Percentiles rank a stretch among this genome's conserved stretches.
phyloP scores from a whole-genome alignment of 2,888 invertebrate genomes.

The Trypoxylon attenuatum region DNA sequence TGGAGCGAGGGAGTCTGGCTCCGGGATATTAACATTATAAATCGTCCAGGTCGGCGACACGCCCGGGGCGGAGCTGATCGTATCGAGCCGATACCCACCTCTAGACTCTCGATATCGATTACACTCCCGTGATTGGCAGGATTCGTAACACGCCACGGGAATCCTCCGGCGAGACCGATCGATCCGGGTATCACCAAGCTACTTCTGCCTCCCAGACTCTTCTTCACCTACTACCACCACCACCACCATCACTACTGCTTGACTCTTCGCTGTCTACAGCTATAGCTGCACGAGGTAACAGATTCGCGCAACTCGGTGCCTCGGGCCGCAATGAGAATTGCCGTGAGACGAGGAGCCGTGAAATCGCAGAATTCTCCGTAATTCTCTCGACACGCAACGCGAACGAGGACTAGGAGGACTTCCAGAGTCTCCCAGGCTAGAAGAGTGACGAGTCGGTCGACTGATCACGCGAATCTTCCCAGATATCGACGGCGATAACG shows the following conservation, averaged over 20 bases:
- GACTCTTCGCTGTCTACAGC: too few species aligned
- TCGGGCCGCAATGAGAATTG: not conserved
- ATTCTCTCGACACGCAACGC: not conserved
- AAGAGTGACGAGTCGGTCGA: not conserved
- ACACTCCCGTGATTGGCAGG: constrained; percentile 71
- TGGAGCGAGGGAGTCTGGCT: constrained; percentile 46
- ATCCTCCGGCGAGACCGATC: constrained; percentile 49
- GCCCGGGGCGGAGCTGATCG: constrained; percentile 72
- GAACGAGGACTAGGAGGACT: not conserved
- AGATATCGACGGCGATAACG: constrained; percentile 12
- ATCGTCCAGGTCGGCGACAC: constrained; percentile 71
- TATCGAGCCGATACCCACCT: constrained; percentile 69
- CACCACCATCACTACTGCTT: too few species aligned
- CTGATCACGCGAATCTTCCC: not conserved
- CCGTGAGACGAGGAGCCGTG: constrained; percentile 8
- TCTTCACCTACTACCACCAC: too few species aligned
- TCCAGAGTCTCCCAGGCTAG: not conserved
- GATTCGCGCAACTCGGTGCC: too few species aligned
- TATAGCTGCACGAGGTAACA: too few species aligned
- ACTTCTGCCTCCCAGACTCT: too few species aligned
- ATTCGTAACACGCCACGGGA: constrained; percentile 69
- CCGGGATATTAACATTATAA: constrained; percentile 72
- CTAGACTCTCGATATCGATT: constrained; percentile 68
- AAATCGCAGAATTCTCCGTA: constrained; percentile 21
- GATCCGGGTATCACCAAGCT: too few species aligned